Conservation (phyloP, 2,113 vertebrate genomes). For the Onychostoma macrolepis region DNA sequence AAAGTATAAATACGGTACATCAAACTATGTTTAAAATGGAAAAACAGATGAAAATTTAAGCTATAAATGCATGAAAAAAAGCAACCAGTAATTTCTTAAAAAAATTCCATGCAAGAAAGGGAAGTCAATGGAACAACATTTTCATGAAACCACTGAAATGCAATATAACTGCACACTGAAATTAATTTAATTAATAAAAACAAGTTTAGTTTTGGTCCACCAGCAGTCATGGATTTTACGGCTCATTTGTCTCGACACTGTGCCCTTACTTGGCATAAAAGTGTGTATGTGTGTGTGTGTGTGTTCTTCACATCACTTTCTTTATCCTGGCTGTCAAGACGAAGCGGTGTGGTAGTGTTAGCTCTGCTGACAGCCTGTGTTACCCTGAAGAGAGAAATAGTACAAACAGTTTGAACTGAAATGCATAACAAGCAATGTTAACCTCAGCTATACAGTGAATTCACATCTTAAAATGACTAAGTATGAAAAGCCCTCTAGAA, state of each 20-base stretch:
- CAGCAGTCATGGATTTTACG: neutral
- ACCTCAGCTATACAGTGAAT: neutral
- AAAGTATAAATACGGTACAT: neutral
- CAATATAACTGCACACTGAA: neutral
- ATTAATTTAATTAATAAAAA: neutral
- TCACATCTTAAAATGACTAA: neutral
- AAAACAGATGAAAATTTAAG: neutral
- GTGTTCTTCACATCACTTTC: slow-evolving; percentile 20
- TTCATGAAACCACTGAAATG: neutral
- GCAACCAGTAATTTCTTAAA: neutral
- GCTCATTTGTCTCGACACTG: slow-evolving; percentile 28
- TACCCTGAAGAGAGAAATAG: neutral
- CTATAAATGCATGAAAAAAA: neutral
- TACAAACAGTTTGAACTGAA: neutral
- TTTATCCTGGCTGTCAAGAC: slow-evolving; percentile 5
- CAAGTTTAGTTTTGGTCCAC: slow-evolving; percentile 19
- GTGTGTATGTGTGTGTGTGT: slow-evolving; percentile 26
- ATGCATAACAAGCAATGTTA: neutral
- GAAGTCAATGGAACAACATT: neutral
- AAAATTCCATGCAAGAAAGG: neutral
- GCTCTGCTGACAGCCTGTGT: slow-evolving; percentile 30
- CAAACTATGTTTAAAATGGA: neutral
- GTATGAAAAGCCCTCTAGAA: neutral
- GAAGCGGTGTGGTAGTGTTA: slow-evolving; percentile 33
- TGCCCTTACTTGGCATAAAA: slow-evolving; percentile 36